Evolutionary conservation across 2,113 vertebrate species (phyloP), one percentile per base, ranked within the genome.

Genomic region (Triplophysa dalaica): DNA sequence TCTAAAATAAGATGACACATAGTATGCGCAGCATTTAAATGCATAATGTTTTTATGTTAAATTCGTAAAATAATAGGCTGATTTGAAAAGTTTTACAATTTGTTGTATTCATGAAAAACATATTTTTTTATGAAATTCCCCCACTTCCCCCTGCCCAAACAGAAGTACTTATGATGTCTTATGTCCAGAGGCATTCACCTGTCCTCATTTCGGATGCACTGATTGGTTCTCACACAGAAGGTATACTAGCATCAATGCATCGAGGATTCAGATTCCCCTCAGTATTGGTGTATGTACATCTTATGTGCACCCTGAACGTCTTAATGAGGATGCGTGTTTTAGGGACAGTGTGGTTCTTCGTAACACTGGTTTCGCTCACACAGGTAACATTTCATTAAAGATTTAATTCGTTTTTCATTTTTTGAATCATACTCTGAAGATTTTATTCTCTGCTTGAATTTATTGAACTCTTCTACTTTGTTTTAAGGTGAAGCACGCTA

Each of bases 211-310:
- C 61, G 17, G 77, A 79, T 54, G 2, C 79, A 72, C 87, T 91
- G 89, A 93, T 93, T 93, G 93, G 92, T 81, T 88, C 86, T 22
- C 82, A 82, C 69, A 22, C 29, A 62, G 82, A 29, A 88, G 81
- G 89, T 89, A 70, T 91, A 79, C 86, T 13, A 78, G 76, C 1
- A 1, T 24, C 74, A 41, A 74, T 60, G 58, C 87, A 78, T 70
- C 70, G 50, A 82, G 82, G 56, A 81, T 58, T 83, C 89, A 92
- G 86, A 89, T 58, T 75, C 86, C 60, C 75, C 73, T 60, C 50
- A 73, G 80, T 77, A 61, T 77, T 48, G 41, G 69, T 50, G 45
- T 54, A 75, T 82, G 78, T 83, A 87, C 81, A 87, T 83, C 72
- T 22, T 33, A 63, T 80, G 56, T 54, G 82, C 74, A 75, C 24